Percentiles rank a stretch among this genome's conserved stretches.
Conservation (phyloP, 2,113 vertebrate species). For the Microtus montanus region DNA sequence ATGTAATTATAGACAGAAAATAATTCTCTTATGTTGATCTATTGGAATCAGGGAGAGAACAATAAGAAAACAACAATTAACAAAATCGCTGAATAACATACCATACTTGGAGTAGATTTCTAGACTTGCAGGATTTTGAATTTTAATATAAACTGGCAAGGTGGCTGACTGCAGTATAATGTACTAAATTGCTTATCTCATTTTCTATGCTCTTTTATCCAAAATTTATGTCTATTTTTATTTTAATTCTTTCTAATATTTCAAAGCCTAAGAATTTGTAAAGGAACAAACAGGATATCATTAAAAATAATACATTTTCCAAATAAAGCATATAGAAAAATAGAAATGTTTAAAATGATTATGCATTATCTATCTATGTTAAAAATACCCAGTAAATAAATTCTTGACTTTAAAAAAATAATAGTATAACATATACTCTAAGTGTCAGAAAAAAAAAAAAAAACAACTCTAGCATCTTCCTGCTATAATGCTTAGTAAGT, state of each 20-base stretch:
- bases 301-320: not conserved
- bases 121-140: not conserved
- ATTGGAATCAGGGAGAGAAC: not conserved
- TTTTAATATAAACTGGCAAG: not conserved
- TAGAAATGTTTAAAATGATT: not conserved
- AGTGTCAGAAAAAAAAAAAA: not conserved
- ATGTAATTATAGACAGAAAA: not conserved
- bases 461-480: not conserved
- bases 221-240: not conserved
- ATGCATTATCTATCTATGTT: not conserved
- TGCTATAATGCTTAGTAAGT: not conserved
- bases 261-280: too few species aligned
- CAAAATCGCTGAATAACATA: not conserved
- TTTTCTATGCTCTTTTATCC: not conserved
- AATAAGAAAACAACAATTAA: not conserved
- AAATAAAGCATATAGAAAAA: not conserved
- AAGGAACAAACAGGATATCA: not conserved
- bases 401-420: not conserved
- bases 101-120: not conserved
- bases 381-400: not conserved
- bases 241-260: not conserved
- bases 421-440: not conserved
- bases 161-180: not conserved
- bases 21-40: not conserved
- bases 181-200: not conserved